phyloP scores from a whole-genome alignment of 2,888 invertebrate genomes.

The Andricus quercusramuli region DNA sequence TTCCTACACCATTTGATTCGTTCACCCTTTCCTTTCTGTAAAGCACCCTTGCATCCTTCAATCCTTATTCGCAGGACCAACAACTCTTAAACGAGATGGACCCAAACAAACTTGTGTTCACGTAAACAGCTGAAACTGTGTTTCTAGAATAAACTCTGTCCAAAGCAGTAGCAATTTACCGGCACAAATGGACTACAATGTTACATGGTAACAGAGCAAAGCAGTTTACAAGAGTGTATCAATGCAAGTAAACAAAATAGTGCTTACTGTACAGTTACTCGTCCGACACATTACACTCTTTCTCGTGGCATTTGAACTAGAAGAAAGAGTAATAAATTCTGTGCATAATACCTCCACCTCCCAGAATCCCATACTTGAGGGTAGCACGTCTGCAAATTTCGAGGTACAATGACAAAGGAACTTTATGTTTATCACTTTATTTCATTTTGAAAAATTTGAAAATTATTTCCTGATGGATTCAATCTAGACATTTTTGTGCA shows the following conservation, averaged over 20 bases:
- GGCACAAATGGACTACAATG: constrained; percentile 39
- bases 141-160: constrained; percentile 71
- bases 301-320: not conserved
- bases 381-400: too few relatives aligned
- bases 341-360: not conserved
- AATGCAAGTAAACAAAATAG: not conserved
- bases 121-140: constrained; percentile 67
- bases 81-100: constrained; percentile 69
- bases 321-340: constrained; percentile 16
- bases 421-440: too few relatives aligned
- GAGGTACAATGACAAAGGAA: too few relatives aligned
- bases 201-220: constrained; percentile 10
- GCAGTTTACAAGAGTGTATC: constrained; percentile 19
- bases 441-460: too few relatives aligned
- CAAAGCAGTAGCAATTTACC: constrained; percentile 62
- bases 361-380: too few relatives aligned
- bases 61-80: constrained; percentile 42
- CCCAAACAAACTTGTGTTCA: constrained; percentile 68
- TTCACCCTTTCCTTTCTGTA: constrained; percentile 1
- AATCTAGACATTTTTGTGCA: too few relatives aligned
- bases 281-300: not conserved
- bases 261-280: not conserved
- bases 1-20: not conserved
- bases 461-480: too few relatives aligned
- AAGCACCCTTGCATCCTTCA: constrained; percentile 14